Percentiles rank a stretch among this genome's conserved stretches.
These are phyloP conservation scores for Hippoglossus hippoglossus DNA, from an alignment of 2,797 vertebrate genomes.

Conservation along the genomic window DNA sequence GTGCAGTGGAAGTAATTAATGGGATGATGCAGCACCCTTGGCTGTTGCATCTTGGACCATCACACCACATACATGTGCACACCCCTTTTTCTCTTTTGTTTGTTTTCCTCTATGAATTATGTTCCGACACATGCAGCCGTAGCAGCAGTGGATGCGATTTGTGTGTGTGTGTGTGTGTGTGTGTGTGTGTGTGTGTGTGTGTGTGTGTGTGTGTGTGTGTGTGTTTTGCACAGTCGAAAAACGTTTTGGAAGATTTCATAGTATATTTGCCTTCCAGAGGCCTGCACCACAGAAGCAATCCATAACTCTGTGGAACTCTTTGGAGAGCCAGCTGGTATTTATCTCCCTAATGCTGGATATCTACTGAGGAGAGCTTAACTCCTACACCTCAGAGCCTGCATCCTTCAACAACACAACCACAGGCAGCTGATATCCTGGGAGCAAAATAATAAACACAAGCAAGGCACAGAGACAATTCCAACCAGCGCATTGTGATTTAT, in stretches of 20 bases:
- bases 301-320: conserved; percentile 67
- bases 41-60: conserved; percentile 57
- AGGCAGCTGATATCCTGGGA: conserved; percentile 39
- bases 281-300: conserved; percentile 58
- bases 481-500: conserved; percentile 33
- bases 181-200: too few relatives aligned
- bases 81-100: conserved; percentile 27
- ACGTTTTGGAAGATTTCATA: conserved; percentile 56
- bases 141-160: conserved; percentile 58
- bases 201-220: conserved; percentile 22
- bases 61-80: conserved; percentile 21
- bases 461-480: conserved; percentile 28
- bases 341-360: conserved; percentile 66
- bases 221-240: conserved; percentile 37
- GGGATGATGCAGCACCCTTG: conserved; percentile 72
- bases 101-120: conserved; percentile 30
- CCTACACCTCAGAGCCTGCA: conserved; percentile 47
- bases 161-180: conserved; percentile 22
- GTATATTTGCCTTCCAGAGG: conserved; percentile 60
- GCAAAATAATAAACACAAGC: conserved; percentile 12
- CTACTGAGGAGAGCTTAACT: conserved; percentile 53
- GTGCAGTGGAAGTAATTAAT: conserved; percentile 76
- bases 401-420: conserved; percentile 41
- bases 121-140: conserved; percentile 39
- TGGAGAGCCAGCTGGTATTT: conserved; percentile 67